Evolutionary conservation across 2,113 vertebrate genomes (phyloP), one percentile per base, ranked within the genome.

Genomic region (Upupa epops): DNA sequence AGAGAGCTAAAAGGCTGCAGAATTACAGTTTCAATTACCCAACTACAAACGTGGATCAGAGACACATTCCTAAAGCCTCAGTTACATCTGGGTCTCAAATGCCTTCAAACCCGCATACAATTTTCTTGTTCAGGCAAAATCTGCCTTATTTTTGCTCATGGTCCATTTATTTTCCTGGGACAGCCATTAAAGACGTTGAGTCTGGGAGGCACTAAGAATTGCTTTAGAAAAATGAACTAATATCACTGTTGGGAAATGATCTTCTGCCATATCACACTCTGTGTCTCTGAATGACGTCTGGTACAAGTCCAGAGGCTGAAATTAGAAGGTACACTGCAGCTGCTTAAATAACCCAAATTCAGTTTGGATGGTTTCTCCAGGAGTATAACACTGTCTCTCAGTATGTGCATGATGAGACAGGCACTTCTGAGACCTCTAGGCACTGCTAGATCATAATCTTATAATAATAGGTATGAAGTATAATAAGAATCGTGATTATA

Each of bases 21-120:
- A 83, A 94, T 95, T 96, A 94, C 55, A 88, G 96, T 97, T 96
- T 91, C 87, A 89, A 89, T 94, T 94, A 83, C 73, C 64, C 61
- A 92, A 70, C 90, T 88, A 17, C n/a, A 94, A 93, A 83, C 63
- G 83, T 51, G 83, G 72, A 81, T 88, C 89, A 79, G 81, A 95
- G 83, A 90, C 74, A 36, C 85, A 89, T 92, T 96, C 88, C 54
- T 91, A 81, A 79, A 45, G 14, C 17, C 54, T 63, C 69, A 25
- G 34, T 21, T 96, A 85, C 75, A 94, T 89, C 80, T 75, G 52
- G 49, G 70, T 89, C 88, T 96, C 84, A 94, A 71, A 96, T 92
- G 92, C 82, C 89, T 88, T 96, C 83, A 76, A 71, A 79, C 48
- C 83, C 74, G 63, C 60, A 73, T 65, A 89, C 8, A 65, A 88